phyloP scores from a whole-genome alignment of 2,888 invertebrate genomes.

The Agrotis clavis region DNA sequence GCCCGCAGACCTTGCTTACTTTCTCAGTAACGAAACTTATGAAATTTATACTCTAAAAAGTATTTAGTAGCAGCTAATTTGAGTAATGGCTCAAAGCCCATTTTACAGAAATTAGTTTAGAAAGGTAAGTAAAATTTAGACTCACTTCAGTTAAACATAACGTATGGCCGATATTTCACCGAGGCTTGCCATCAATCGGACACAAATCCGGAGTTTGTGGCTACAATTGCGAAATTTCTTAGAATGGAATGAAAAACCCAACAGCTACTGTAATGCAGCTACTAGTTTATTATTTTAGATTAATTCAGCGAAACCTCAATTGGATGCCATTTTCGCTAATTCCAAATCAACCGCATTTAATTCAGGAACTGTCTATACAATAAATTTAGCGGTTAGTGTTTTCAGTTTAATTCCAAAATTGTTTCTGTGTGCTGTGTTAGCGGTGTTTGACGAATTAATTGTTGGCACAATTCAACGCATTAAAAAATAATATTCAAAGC shows the following conservation, averaged over 20 bases:
- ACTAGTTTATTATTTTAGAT: constrained; percentile 8
- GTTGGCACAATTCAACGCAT: background rate
- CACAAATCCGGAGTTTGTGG: background rate
- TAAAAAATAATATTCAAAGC: no score
- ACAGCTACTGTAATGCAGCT: background rate
- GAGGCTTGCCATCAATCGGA: no score
- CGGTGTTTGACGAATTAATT: background rate
- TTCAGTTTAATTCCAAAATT: constrained; percentile 15
- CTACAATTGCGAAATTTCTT: background rate
- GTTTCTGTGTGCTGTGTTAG: background rate
- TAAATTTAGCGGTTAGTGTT: constrained; percentile 29
- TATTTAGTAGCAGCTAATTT: no score
- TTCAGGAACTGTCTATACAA: constrained; percentile 29
- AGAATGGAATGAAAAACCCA: background rate
- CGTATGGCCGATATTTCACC: no score
- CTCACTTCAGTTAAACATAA: no score
- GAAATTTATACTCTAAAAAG: no score
- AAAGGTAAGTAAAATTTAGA: no score
- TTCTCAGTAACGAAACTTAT: no score
- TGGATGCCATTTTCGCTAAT: constrained; percentile 26
- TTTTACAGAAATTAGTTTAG: no score
- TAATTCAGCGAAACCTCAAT: constrained; percentile 19
- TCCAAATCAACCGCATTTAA: constrained; percentile 42
- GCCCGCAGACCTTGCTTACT: no score
- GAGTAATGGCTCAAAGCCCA: no score